A percentile compares a stretch with the other conserved stretches of the same genome.
Conservation (phyloP, 1,140 invertebrate genomes). For the Heliconius hermathena region DNA sequence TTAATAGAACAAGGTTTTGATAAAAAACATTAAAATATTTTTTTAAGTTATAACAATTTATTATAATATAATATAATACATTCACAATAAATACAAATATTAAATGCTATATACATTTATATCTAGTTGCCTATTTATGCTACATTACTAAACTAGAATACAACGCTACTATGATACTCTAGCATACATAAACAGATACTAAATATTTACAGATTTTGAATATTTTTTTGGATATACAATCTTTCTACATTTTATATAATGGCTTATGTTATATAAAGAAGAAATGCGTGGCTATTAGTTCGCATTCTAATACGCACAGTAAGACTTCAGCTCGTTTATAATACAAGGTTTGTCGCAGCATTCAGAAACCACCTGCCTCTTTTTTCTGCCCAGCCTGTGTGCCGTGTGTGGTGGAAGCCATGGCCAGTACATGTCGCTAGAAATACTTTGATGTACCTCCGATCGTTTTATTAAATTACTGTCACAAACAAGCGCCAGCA, state of each 20-base stretch:
- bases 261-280: background rate
- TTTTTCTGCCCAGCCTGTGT: constrained; percentile 36
- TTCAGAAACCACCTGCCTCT: constrained; percentile 47
- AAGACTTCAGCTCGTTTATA: constrained; percentile 38
- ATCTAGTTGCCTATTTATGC: background rate
- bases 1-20: no score
- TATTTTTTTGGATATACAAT: background rate
- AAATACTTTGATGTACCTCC: background rate
- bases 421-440: constrained; percentile 30
- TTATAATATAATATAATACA: no score
- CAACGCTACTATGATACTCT: no score
- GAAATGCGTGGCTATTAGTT: background rate
- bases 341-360: constrained; percentile 47
- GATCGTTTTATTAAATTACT: constrained; percentile 34
- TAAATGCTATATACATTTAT: constrained; percentile 5
- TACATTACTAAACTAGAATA: background rate
- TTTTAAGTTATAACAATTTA: no score
- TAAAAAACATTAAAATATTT: no score
- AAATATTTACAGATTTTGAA: background rate
- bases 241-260: background rate
- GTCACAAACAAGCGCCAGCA: constrained; percentile 32
- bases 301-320: constrained; percentile 31
- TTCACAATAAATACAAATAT: background rate
- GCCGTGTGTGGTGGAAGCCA: constrained; percentile 40
- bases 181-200: background rate